Conservation (phyloP, 2,888 invertebrate genomes). For the Volucella inflata region DNA sequence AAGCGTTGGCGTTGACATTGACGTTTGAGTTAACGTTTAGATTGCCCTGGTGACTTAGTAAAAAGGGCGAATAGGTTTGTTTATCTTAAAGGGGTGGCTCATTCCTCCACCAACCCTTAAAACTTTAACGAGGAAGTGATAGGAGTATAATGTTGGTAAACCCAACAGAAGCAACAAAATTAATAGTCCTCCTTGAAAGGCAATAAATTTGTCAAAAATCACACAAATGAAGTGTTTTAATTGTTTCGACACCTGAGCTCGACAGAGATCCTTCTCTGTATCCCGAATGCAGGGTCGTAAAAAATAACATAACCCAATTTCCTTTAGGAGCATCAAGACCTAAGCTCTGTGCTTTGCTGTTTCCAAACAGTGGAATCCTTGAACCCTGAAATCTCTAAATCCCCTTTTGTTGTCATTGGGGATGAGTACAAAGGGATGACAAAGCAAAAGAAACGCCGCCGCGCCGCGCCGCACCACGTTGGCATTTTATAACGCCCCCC, state of each 20-base stretch:
- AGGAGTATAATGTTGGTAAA: conserved; percentile 23
- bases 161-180: conserved; percentile 12
- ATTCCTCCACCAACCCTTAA: background rate
- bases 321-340: conserved; percentile 27
- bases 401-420: conserved; percentile 22
- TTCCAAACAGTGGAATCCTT: conserved; percentile 24
- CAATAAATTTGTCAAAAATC: conserved; percentile 66
- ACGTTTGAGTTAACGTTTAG: too few species aligned
- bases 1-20: conserved; percentile 11
- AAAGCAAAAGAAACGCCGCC: conserved; percentile 15
- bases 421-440: conserved; percentile 35
- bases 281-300: conserved; percentile 8
- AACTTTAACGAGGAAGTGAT: background rate
- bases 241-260: conserved; percentile 47
- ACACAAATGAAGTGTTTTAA: conserved; percentile 58
- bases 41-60: conserved; percentile 1
- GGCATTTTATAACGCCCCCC: conserved; percentile 16
- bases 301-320: conserved; percentile 49
- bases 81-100: conserved; percentile 3
- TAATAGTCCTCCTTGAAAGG: conserved; percentile 23
- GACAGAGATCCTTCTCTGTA: background rate
- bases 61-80: conserved; percentile 15
- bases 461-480: background rate
- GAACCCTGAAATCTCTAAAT: background rate
- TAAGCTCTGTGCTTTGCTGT: conserved; percentile 50